Base-by-base conservation (phyloP, 2,113 vertebrate genomes). In the Ctenomys sociabilis region DNA sequence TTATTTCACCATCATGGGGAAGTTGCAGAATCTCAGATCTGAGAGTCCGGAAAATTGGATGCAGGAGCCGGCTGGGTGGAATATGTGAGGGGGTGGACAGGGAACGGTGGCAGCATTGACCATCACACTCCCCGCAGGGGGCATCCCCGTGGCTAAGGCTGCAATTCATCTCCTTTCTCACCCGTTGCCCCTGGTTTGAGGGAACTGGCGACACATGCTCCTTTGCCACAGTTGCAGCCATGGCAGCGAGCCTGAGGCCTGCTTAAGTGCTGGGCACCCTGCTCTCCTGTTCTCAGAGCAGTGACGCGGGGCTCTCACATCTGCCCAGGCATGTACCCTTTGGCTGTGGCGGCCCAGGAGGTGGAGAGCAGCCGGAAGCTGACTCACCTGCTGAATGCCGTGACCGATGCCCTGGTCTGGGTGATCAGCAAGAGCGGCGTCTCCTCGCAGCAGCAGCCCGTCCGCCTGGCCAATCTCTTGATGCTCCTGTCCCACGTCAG, bases 401-500 rank as follows among this genome's bases (percentile, higher is more conserved):
- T 99, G 96, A 99, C 99, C 0, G 99, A 99, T 0, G 99, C 99
- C 0, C 96, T 99, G 97, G 99, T 99, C 96, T 99, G 99, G 99
- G 99, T 99, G 93, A 99, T 99, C 26, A 99, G 99, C 35, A 99
- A 98, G 97, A 99, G 99, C 0, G 99, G 99, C 0, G 97, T 99
- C 92, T 98, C 99, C 11, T 98, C 98, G 0, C 99, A 99, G 97
- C 99, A 99, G 98, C 99, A 99, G 98, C 99, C 99, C 0, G 97
- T 99, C 0, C 99, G 99, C 5, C 98, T 99, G 83, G 99, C 99
- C 12, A 99, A 99, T 54, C 97, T 99, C 87, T 97, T 99, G 96
- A 99, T 99, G 99, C 98, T 99, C 81, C 99, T 99, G 2, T 99
- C 99, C 26, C 99, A 99, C 0, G 98, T 99, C 96, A 98, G 99